These are phyloP conservation scores for Gastracanthus pulcherrimus DNA, from an alignment of 2,888 invertebrate genomes.

Conservation along the genomic window DNA sequence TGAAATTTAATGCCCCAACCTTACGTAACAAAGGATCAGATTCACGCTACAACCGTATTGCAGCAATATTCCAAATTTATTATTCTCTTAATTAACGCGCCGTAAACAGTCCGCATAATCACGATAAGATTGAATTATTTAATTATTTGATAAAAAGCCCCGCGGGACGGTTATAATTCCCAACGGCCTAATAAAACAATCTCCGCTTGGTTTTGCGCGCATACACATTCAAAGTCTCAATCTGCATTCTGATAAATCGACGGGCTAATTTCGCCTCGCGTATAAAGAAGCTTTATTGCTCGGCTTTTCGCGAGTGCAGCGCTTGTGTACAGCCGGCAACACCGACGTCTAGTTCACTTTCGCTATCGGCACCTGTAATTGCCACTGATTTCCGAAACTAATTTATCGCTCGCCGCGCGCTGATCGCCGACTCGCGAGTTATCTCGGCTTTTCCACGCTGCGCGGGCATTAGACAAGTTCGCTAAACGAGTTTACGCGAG, in stretches of 20 bases:
- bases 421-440: background rate
- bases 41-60: too few species aligned
- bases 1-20: too few species aligned
- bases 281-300: background rate
- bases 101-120: too few species aligned
- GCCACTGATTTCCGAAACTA: slow-evolving; percentile 49
- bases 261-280: slow-evolving; percentile 6
- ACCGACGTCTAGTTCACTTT: slow-evolving; percentile 15
- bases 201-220: too few species aligned
- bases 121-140: slow-evolving; percentile 9
- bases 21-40: too few species aligned
- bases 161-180: background rate
- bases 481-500: too few species aligned
- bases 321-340: background rate
- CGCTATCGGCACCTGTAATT: slow-evolving; percentile 46
- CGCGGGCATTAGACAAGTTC: too few species aligned
- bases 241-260: slow-evolving; percentile 26
- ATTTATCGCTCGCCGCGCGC: slow-evolving; percentile 28
- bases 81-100: slow-evolving; percentile 1
- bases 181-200: background rate
- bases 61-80: background rate
- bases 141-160: slow-evolving; percentile 5
- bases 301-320: slow-evolving; percentile 1
- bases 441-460: background rate
- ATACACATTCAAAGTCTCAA: background rate